Conservation (phyloP, 1,140 invertebrate species). For the Pseudomyrmex sp. region DNA sequence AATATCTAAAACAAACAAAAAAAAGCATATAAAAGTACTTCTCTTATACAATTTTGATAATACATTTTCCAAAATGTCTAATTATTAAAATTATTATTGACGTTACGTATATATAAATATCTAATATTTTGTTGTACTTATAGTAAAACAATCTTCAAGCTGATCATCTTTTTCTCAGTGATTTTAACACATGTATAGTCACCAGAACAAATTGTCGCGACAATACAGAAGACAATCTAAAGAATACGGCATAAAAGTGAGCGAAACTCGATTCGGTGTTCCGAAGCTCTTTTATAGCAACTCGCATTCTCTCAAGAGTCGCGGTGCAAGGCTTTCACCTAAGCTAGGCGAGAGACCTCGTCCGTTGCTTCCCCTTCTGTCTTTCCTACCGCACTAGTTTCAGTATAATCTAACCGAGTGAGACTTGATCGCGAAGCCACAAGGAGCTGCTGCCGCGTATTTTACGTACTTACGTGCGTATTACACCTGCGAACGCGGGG, state of each 20-base stretch:
- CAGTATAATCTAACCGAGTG: slow-evolving; percentile 79
- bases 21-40: no score
- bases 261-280: slow-evolving; percentile 47
- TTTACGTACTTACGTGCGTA: slow-evolving; percentile 51
- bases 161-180: no score
- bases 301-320: slow-evolving; percentile 65
- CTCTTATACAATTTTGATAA: no score
- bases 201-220: background rate
- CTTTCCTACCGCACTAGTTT: slow-evolving; percentile 76
- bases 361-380: slow-evolving; percentile 51
- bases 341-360: slow-evolving; percentile 61
- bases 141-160: no score
- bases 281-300: slow-evolving; percentile 62
- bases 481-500: slow-evolving; percentile 22
- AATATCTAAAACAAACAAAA: no score
- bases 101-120: no score
- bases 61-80: background rate
- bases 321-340: slow-evolving; percentile 77
- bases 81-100: background rate
- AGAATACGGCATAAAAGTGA: background rate
- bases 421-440: slow-evolving; percentile 49
- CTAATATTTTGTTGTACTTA: no score
- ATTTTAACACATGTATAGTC: no score
- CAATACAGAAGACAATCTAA: slow-evolving; percentile 8
- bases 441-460: slow-evolving; percentile 61